Percentiles rank a stretch among this genome's conserved stretches.
Conservation (phyloP, 2,797 vertebrate species). For the Falco biarmicus region DNA sequence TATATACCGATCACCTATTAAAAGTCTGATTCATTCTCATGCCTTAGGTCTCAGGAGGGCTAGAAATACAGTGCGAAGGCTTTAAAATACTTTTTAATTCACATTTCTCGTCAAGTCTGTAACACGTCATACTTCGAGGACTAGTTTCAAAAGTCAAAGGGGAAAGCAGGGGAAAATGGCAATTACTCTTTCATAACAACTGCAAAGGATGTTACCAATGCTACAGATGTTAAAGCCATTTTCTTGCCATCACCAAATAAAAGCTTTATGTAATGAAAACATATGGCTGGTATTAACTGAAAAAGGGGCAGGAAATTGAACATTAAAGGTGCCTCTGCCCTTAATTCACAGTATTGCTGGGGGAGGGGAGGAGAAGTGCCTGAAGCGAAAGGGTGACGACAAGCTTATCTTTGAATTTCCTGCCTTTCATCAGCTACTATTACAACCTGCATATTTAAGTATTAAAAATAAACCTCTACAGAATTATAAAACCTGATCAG, state of each 20-base stretch:
- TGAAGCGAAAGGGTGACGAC: not conserved
- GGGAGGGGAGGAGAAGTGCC: not conserved
- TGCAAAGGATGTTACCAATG: not conserved
- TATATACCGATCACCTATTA: not conserved
- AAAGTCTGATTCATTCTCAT: not conserved
- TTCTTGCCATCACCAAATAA: conserved; percentile 35
- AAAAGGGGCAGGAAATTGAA: conserved; percentile 61
- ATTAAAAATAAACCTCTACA: not conserved
- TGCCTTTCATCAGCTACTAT: not conserved
- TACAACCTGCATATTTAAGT: not conserved
- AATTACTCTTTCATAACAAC: conserved; percentile 36
- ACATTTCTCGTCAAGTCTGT: not conserved
- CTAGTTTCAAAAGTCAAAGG: not conserved
- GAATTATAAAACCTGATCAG: not conserved
- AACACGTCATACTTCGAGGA: not conserved
- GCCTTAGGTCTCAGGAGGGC: not conserved
- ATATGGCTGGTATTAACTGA: conserved; percentile 21
- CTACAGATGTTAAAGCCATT: conserved; percentile 40
- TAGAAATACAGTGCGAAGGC: not conserved
- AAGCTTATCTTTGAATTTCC: conserved; percentile 28
- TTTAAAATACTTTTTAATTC: conserved; percentile 16
- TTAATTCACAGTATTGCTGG: not conserved
- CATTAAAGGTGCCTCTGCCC: conserved; percentile 14
- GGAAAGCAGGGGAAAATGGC: not conserved
- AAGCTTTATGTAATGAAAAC: conserved; percentile 35